Percentiles rank a stretch among this genome's conserved stretches.
phyloP scores from a whole-genome alignment of 2,113 vertebrate species.

The Mustelus asterias region DNA sequence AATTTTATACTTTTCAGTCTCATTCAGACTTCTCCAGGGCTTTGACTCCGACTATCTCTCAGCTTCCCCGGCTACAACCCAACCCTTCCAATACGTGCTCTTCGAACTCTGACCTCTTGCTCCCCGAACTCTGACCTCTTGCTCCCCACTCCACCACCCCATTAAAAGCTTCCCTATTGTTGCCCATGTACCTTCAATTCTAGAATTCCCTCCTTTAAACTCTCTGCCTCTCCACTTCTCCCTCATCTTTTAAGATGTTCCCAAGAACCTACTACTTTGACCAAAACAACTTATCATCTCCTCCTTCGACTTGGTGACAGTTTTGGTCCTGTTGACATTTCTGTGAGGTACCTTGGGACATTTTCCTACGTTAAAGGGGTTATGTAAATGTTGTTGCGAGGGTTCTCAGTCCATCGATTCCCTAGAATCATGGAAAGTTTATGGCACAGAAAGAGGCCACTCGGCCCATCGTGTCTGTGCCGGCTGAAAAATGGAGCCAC shows the following conservation, averaged over 20 bases:
- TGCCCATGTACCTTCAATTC: neutral
- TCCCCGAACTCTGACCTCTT: neutral
- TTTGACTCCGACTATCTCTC: neutral
- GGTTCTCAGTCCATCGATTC: too few species aligned
- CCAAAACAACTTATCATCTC: neutral
- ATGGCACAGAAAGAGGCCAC: too few species aligned
- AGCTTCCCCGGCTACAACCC: neutral
- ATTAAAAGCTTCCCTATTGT: neutral
- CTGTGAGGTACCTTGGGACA: neutral
- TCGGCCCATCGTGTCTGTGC: too few species aligned
- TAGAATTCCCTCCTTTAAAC: neutral
- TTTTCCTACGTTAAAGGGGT: neutral
- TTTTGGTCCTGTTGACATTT: neutral
- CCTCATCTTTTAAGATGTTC: neutral
- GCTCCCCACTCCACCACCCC: neutral
- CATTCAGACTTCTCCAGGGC: neutral
- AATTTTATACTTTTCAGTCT: neutral
- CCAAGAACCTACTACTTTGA: neutral
- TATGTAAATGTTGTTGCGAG: neutral
- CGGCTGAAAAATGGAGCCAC: too few species aligned
- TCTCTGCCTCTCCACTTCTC: neutral
- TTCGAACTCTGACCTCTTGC: neutral
- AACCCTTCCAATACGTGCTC: too few species aligned
- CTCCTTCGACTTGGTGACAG: neutral
- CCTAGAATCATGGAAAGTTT: too few species aligned